phyloP scores from a whole-genome alignment of 2,888 invertebrate species.

The Lamellibrachia satsuma region DNA sequence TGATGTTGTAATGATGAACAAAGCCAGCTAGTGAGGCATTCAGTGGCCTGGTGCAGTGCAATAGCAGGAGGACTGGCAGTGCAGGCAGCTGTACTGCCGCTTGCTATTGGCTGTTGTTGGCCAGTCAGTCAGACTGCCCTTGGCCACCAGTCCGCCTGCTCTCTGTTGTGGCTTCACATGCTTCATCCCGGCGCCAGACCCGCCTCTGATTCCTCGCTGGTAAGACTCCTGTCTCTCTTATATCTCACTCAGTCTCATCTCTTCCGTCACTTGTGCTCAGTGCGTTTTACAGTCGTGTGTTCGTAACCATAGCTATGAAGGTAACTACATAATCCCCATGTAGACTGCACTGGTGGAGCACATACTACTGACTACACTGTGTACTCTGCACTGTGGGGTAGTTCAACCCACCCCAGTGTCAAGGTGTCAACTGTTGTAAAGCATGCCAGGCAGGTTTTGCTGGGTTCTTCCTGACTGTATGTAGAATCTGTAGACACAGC shows the following conservation, averaged over 20 bases:
- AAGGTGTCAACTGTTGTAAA: background rate
- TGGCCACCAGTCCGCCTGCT: background rate
- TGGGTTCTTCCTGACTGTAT: background rate
- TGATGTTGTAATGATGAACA: conserved; percentile 6
- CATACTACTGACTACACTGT: background rate
- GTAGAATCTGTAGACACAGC: background rate
- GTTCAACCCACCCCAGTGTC: background rate
- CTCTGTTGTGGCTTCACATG: background rate
- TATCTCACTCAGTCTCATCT: background rate
- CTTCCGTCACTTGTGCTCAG: background rate
- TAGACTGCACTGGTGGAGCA: background rate
- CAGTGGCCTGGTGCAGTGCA: background rate
- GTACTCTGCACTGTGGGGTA: background rate
- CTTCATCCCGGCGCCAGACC: background rate
- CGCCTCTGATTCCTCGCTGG: background rate
- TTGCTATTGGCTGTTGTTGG: background rate
- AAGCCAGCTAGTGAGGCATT: background rate
- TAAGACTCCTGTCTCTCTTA: background rate
- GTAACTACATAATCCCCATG: background rate
- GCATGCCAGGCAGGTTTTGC: background rate
- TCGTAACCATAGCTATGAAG: background rate
- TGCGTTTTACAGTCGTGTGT: background rate
- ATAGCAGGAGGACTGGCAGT: background rate
- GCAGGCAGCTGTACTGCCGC: background rate
- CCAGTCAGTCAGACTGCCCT: background rate